These are phyloP conservation scores for Serilophus lunatus DNA, from an alignment of 2,113 vertebrate genomes.

Conservation along the genomic window DNA sequence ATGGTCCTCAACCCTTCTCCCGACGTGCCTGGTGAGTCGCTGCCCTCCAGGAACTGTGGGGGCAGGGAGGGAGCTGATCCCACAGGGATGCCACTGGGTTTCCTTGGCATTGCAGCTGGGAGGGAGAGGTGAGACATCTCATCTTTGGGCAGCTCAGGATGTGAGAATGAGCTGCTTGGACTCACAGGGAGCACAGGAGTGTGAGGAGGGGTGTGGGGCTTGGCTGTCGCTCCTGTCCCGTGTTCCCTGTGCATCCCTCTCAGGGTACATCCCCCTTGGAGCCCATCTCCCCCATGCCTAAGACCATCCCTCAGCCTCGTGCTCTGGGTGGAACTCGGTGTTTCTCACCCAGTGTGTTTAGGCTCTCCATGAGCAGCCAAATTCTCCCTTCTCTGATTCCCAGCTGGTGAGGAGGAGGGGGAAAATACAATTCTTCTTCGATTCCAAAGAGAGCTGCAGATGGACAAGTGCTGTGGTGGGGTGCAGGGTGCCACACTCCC, in stretches of 20 bases:
- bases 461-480: not conserved
- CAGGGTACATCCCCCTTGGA: accelerated
- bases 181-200: accelerated
- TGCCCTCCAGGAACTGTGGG: accelerated
- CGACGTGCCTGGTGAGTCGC: conserved; percentile 77
- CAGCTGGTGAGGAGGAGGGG: not conserved
- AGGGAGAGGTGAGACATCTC: accelerated
- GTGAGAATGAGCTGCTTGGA: not conserved
- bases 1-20: conserved; percentile 77
- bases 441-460: not conserved
- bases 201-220: not conserved
- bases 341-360: accelerated
- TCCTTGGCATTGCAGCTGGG: not conserved
- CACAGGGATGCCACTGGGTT: not conserved
- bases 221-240: accelerated
- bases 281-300: not conserved
- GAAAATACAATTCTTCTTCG: accelerated
- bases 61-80: not conserved
- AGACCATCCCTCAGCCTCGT: not conserved
- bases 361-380: not conserved
- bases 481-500: not conserved
- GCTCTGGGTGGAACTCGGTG: not conserved
- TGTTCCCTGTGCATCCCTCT: accelerated
- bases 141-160: accelerated
- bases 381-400: not conserved